Evolutionary conservation across 1,140 invertebrate genomes (phyloP).

Genomic region (Penaeus vannamei): DNA sequence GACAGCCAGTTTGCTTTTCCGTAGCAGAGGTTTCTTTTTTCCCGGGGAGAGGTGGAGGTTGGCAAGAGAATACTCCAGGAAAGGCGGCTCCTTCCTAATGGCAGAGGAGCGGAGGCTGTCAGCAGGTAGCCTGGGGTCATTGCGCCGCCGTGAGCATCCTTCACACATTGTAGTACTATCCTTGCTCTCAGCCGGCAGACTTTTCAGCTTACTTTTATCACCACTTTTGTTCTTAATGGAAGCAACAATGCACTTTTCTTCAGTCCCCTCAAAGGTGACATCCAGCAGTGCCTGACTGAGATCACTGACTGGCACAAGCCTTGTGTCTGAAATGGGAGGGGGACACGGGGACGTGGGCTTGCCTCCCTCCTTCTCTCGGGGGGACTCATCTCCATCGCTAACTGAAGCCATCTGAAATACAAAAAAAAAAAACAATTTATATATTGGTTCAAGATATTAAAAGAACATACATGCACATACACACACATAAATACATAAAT

Average conservation of each 20-base stretch:
- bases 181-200: background rate
- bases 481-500: background rate
- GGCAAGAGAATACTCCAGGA: conserved; percentile 51
- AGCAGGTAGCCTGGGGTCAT: background rate
- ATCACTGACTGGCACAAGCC: conserved; percentile 38
- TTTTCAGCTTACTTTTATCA: conserved; percentile 5
- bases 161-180: conserved; percentile 17
- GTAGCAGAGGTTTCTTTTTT: conserved; percentile 60
- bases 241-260: background rate
- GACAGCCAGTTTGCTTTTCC: conserved; percentile 59
- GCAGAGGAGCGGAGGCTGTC: background rate
- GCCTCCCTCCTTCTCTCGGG: conserved; percentile 9
- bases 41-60: conserved; percentile 61
- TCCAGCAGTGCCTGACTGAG: conserved; percentile 26
- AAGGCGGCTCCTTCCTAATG: conserved; percentile 20
- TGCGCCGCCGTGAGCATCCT: conserved; percentile 35
- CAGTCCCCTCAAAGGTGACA: background rate
- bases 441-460: too few relatives aligned
- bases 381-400: conserved; percentile 38
- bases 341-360: background rate
- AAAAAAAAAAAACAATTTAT: background rate
- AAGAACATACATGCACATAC: background rate
- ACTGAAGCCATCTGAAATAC: conserved; percentile 56
- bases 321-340: conserved; percentile 1
- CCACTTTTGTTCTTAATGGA: background rate